Percentiles rank a stretch among this genome's conserved stretches.
phyloP scores from a whole-genome alignment of 2,797 vertebrate genomes.

The Poeciliopsis gracilis region DNA sequence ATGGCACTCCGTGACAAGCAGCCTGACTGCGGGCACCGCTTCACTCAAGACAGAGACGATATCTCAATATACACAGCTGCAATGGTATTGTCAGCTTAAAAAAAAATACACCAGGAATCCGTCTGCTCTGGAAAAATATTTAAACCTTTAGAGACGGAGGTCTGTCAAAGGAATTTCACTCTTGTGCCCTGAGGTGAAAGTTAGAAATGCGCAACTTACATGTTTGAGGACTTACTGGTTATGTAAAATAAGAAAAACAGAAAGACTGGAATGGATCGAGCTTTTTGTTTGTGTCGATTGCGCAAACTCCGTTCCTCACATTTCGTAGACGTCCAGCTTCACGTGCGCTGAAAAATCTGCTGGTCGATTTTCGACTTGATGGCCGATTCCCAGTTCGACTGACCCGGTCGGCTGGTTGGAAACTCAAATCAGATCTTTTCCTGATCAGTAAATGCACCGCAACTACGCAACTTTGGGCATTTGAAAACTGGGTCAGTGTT shows the following conservation, averaged over 20 bases:
- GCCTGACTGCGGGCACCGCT: constrained; percentile 58
- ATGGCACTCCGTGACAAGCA: constrained; percentile 69
- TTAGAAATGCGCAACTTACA: background rate
- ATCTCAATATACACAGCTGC: constrained; percentile 32
- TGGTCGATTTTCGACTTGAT: background rate
- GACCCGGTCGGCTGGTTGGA: background rate
- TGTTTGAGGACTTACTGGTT: background rate
- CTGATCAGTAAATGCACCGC: background rate
- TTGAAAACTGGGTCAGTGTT: background rate
- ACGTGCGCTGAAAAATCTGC: background rate
- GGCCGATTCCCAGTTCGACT: background rate
- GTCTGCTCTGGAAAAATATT: constrained; percentile 18
- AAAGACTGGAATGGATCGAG: background rate
- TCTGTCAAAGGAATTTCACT: constrained; percentile 17
- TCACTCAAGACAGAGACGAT: constrained; percentile 42
- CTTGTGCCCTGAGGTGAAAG: background rate
- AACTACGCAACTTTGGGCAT: background rate
- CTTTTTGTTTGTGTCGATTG: background rate
- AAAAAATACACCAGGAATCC: background rate
- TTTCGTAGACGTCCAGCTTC: background rate
- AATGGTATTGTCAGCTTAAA: constrained; percentile 6
- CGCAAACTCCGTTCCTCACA: background rate
- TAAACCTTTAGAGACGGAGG: constrained; percentile 7
- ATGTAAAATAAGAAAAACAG: background rate
- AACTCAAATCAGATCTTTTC: background rate